Base-by-base conservation (phyloP, 2,888 invertebrate species). In the Leptinotarsa haldemani region DNA sequence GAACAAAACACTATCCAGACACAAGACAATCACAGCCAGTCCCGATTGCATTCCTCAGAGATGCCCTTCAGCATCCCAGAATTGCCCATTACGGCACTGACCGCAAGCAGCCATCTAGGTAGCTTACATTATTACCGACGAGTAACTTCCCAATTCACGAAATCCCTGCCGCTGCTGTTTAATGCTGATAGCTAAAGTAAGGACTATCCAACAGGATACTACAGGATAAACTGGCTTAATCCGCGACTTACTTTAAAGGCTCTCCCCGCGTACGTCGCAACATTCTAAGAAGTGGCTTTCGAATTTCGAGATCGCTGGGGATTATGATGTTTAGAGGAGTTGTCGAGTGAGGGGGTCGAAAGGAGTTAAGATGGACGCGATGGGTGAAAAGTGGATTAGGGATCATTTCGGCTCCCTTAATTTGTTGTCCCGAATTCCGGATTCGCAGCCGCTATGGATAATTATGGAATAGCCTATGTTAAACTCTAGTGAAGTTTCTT, bases 131-230 rank as follows among this genome's bases (percentile, higher is more conserved):
- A 79, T 79, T 76, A 79, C 74, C 76, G 65, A 67, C 66, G 68
- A 75, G 66, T 75, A 78, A 76, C 76, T 76, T 80, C 77, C 65
- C 78, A 77, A 83, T 70, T 69, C 68, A 74, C 69, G 79, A 84
- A 84, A 84, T 83, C 83, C 83, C 81, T 77, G 77, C 78, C 81
- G 65, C 82, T 71, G 79, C 85, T 85, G 84, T 82, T 80, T 82
- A 81, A 83, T 82, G 84, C 83, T 83, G 84, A 84, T 84, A 85
- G 84, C 84, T 84, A 83, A 83, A 84, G 80, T 80, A 76, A 75
- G 80, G 80, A 80, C 77, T 85, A 86, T 85, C 85, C 86, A 81
- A 79, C 80, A 80, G 78, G 82, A 80, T 81, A 82, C 77, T 73
- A 63, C 77, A 73, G 82, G 82, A 82, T 82, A 79, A 80, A 80